Evolutionary conservation across 2,113 vertebrate species (phyloP).

Genomic region (Anser brachyrhynchus): DNA sequence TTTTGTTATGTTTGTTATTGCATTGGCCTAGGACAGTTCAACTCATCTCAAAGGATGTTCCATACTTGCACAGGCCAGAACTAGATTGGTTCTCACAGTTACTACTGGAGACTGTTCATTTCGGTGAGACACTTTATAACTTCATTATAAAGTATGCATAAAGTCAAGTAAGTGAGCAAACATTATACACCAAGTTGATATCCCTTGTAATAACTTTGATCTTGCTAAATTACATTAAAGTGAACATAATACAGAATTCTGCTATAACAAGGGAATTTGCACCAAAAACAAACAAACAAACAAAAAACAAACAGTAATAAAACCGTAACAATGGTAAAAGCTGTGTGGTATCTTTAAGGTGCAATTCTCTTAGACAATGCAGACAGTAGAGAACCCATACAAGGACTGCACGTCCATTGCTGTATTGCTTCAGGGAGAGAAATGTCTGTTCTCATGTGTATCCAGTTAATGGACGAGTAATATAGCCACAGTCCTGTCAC

Average conservation of each 20-base stretch:
- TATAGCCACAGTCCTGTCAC: conserved; percentile 5
- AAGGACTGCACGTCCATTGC: neutral
- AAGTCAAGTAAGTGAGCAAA: conserved; percentile 8
- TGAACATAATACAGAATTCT: neutral
- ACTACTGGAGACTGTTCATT: neutral
- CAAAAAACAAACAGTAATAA: neutral
- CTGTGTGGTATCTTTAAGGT: neutral
- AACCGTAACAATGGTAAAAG: neutral
- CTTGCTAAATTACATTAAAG: conserved; percentile 32
- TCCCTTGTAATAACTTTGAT: conserved; percentile 39
- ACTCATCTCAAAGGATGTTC: neutral
- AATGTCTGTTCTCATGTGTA: neutral
- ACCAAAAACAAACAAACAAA: neutral
- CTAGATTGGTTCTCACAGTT: neutral
- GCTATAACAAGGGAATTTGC: neutral
- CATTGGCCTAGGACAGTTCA: neutral
- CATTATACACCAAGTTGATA: neutral
- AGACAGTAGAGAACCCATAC: neutral
- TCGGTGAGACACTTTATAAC: neutral
- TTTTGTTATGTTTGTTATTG: neutral
- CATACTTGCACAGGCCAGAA: neutral
- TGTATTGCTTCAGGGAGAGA: neutral
- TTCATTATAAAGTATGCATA: neutral
- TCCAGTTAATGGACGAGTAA: neutral
- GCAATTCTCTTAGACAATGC: neutral